Conservation (phyloP, 2,113 vertebrate genomes). For the Gobius niger region DNA sequence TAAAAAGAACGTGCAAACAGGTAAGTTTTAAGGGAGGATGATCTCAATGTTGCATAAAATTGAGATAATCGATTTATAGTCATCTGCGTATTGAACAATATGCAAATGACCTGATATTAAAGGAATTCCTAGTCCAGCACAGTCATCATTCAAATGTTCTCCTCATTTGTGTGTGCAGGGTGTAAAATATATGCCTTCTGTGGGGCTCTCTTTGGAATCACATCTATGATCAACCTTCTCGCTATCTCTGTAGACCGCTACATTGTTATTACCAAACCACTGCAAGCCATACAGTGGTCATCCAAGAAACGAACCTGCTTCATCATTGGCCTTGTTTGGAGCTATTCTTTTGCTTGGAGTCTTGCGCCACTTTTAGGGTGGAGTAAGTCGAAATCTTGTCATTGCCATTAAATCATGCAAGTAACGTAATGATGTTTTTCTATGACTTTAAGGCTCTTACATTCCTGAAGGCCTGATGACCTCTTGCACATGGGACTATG, state of each 20-base stretch:
- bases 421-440: background rate
- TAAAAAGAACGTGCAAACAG: too few relatives aligned
- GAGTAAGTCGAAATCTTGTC: slow-evolving; percentile 81
- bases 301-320: slow-evolving; percentile 82
- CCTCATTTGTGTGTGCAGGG: slow-evolving; percentile 68
- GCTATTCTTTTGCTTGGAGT: slow-evolving; percentile 91
- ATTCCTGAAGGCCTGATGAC: slow-evolving; percentile 92
- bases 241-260: slow-evolving; percentile 92
- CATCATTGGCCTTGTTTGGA: slow-evolving; percentile 84
- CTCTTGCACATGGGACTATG: slow-evolving; percentile 93
- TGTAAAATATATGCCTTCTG: slow-evolving; percentile 95
- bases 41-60: too few relatives aligned
- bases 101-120: background rate
- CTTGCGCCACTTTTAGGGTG: slow-evolving; percentile 93
- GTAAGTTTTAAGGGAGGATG: too few relatives aligned
- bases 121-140: background rate
- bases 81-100: background rate
- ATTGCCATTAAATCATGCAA: background rate
- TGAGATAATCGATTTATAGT: too few relatives aligned
- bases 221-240: slow-evolving; percentile 92
- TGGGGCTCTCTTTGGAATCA: slow-evolving; percentile 90
- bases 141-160: background rate
- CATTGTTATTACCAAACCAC: slow-evolving; percentile 90
- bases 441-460: slow-evolving; percentile 80
- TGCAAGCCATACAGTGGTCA: slow-evolving; percentile 82